Evolutionary conservation across 2,888 invertebrate genomes (phyloP), one percentile per base, ranked within the genome.

Genomic region (Leptarthrus brevirostris): DNA sequence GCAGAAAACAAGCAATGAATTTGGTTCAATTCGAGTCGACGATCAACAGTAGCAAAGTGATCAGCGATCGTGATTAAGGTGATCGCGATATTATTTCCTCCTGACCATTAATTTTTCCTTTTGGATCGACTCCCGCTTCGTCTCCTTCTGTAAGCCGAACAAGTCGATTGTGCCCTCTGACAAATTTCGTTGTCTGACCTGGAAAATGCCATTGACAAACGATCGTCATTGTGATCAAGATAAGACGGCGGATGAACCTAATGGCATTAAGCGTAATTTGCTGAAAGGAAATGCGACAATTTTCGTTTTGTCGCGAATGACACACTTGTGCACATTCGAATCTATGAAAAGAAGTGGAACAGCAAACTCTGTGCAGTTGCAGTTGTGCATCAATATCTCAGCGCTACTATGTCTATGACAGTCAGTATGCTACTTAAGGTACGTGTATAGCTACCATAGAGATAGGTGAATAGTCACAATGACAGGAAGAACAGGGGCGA

Each of bases 31-130:
- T 10, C 56, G 30, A 14, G 69, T 18, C 34, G 49, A 71, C 61
- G 52, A 73, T 77, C 77, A 77, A 76, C 78, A 76, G 78, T 78
- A 78, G 78, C 78, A 76, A 75, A 80, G 79, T 80, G 80, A 75
- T 76, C 77, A 77, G 79, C 77, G 81, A 81, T 82, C 82, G 84
- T 84, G 84, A 84, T 83, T 81, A 81, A 83, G 83, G 83, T 84
- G 84, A 84, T 84, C 84, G 84, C 84, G 83, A 83, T 84, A 81
- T 84, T 83, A 83, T 83, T 83, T 83, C 82, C 79, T 79, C 52
- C 56, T 73, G 61, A 24, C 66, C 49, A 61, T 66, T 52, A 61
- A 56, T 61, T 73, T 73, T 56, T 54, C 44, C 56, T 44, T 56
- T 72, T 26, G 26, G 24, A 18, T 12, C 56, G 30, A 8, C 16